phyloP scores from a whole-genome alignment of 2,888 invertebrate species.

The Meganola albula region DNA sequence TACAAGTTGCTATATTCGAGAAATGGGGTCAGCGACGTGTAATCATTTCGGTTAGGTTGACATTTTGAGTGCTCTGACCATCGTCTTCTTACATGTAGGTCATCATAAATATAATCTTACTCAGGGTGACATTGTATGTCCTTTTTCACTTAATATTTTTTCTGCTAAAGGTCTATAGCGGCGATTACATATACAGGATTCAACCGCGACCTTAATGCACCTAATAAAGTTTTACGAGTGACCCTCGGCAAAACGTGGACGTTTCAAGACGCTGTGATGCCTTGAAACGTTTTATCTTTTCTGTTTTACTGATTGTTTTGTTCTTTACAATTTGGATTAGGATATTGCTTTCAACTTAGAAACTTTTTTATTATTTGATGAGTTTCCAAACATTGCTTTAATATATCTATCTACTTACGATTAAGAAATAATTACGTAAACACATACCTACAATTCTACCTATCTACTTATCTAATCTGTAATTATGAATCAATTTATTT shows the following conservation, averaged over 20 bases:
- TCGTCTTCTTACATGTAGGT: conserved; percentile 37
- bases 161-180: conserved; percentile 70
- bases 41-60: conserved; percentile 35
- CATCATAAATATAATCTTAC: conserved; percentile 61
- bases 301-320: conserved; percentile 71
- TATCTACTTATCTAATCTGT: too few species aligned
- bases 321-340: conserved; percentile 59
- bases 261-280: conserved; percentile 74
- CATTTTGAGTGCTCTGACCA: conserved; percentile 37
- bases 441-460: too few species aligned
- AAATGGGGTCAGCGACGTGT: too few species aligned
- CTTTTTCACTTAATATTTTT: conserved; percentile 76
- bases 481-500: too few species aligned
- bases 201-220: conserved; percentile 76
- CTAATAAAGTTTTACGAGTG: conserved; percentile 77
- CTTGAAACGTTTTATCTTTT: conserved; percentile 75
- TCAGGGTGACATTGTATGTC: conserved; percentile 64
- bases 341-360: too few species aligned
- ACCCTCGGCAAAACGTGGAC: conserved; percentile 74
- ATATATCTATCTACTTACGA: too few species aligned
- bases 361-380: too few species aligned
- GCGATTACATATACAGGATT: conserved; percentile 78
- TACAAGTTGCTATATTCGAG: too few species aligned
- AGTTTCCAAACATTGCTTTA: too few species aligned
- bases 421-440: too few species aligned